phyloP scores from a whole-genome alignment of 2,113 vertebrate species.

The Nesoenas mayeri region DNA sequence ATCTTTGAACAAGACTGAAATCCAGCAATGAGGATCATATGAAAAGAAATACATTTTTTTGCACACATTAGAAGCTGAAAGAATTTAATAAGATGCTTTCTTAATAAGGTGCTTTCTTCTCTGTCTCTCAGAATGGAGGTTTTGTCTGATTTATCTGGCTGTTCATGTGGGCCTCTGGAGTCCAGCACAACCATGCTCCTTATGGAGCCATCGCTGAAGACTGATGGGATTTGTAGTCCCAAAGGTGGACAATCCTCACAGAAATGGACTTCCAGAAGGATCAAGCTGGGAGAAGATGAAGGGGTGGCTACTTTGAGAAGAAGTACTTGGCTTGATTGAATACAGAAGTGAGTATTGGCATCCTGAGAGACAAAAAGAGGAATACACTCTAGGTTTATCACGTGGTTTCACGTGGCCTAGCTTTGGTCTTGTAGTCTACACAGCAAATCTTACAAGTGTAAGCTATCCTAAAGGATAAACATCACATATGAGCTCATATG shows the following conservation, averaged over 20 bases:
- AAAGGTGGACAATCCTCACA: neutral
- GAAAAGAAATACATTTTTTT: slow-evolving; percentile 46
- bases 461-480: neutral
- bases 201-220: neutral
- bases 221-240: neutral
- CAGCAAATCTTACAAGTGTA: neutral
- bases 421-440: neutral
- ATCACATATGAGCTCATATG: neutral
- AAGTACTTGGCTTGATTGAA: neutral
- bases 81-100: slow-evolving; percentile 3
- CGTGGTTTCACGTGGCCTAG: neutral
- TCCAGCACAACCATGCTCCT: neutral
- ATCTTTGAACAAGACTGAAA: slow-evolving; percentile 49
- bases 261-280: neutral
- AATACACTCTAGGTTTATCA: neutral
- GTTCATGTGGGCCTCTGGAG: neutral
- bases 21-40: slow-evolving; percentile 32
- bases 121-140: neutral
- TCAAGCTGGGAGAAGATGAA: neutral
- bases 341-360: neutral
- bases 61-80: neutral
- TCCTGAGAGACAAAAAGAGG: neutral
- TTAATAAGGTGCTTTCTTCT: neutral
- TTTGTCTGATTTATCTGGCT: neutral
- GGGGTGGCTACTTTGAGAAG: neutral